Percentiles rank a stretch among this genome's conserved stretches.
phyloP scores from a whole-genome alignment of 1,140 invertebrate genomes.

The Xylocopa sonorina region DNA sequence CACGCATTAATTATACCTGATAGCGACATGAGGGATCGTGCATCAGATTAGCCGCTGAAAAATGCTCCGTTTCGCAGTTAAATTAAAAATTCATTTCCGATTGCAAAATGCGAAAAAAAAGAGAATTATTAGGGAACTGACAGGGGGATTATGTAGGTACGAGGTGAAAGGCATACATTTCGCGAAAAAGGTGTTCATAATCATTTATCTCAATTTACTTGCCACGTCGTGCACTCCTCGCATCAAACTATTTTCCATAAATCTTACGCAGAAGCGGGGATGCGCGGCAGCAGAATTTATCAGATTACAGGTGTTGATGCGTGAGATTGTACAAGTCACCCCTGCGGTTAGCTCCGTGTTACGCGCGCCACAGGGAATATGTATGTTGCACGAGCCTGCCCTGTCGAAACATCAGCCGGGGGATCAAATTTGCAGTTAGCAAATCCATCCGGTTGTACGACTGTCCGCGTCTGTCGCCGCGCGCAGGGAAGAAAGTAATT shows the following conservation, averaged over 20 bases:
- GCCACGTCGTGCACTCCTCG: too few relatives aligned
- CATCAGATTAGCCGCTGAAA: background rate
- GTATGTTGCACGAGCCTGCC: background rate
- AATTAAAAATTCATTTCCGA: background rate
- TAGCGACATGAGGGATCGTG: background rate
- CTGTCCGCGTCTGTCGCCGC: background rate
- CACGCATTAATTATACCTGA: background rate
- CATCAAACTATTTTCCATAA: background rate
- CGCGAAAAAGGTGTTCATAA: background rate
- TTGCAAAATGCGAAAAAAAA: background rate
- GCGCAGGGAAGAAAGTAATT: background rate
- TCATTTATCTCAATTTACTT: background rate
- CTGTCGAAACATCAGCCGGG: slow-evolving; percentile 3
- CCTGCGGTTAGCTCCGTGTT: background rate
- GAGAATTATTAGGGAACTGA: background rate
- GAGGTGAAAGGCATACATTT: too few relatives aligned
- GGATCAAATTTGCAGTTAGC: background rate
- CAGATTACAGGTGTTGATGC: slow-evolving; percentile 8
- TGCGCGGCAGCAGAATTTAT: background rate
- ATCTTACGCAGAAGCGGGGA: background rate
- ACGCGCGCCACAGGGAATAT: slow-evolving; percentile 9
- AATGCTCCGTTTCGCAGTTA: too few relatives aligned
- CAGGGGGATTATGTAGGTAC: too few relatives aligned
- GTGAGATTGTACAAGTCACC: slow-evolving; percentile 6
- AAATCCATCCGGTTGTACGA: background rate